Evolutionary conservation across 1,140 invertebrate genomes (phyloP).

Genomic region (Bursaphelenchus mucronatus): DNA sequence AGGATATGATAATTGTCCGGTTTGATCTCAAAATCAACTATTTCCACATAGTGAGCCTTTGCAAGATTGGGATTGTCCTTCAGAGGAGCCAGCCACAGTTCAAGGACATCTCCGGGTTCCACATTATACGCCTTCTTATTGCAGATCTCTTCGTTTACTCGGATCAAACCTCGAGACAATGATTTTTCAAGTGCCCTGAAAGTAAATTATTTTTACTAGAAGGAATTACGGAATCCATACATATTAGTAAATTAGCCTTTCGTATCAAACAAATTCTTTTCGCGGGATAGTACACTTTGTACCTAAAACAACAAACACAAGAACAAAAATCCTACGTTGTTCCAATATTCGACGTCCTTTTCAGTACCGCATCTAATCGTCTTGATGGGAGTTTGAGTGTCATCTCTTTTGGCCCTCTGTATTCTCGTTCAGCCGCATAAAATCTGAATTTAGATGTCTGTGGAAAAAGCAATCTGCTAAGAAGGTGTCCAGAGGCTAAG

Average conservation of each 20-base stretch:
- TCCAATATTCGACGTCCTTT: neutral
- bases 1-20: conserved; percentile 6
- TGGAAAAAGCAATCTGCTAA: no score
- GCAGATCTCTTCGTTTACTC: conserved; percentile 13
- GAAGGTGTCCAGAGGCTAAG: no score
- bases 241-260: no score
- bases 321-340: conserved; percentile 12
- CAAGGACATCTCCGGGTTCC: conserved; percentile 6
- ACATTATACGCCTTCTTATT: conserved; percentile 23
- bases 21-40: conserved; percentile 2
- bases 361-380: conserved; percentile 13
- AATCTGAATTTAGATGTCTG: no score
- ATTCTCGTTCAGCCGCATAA: no score
- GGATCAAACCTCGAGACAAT: neutral
- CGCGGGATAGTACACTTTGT: no score
- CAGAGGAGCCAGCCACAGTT: conserved; percentile 6
- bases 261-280: no score
- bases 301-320: neutral
- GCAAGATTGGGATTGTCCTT: conserved; percentile 6
- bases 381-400: conserved; percentile 13
- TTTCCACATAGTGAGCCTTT: conserved; percentile 5
- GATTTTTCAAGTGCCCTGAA: conserved; percentile 15
- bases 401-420: neutral
- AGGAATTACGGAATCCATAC: no score
- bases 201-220: neutral